Conservation (phyloP, 2,888 invertebrate genomes). For the Exocentrus adspersus region DNA sequence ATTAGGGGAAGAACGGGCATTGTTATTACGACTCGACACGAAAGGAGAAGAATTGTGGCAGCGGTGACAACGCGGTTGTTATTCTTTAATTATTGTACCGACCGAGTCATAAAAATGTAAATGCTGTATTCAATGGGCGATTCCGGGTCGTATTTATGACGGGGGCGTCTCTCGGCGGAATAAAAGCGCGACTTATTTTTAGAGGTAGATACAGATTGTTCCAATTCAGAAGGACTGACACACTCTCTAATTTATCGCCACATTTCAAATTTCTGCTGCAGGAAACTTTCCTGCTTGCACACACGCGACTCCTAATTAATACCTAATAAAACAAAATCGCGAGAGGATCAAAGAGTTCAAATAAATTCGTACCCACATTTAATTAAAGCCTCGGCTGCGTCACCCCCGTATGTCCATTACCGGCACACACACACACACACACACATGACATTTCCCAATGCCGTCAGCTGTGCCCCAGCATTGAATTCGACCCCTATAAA, state of each 20-base stretch:
- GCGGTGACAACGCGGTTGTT: constrained; percentile 15
- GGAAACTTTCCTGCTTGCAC: too few relatives aligned
- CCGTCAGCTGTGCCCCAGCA: constrained; percentile 39
- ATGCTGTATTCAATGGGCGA: constrained; percentile 35
- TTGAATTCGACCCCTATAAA: constrained; percentile 40
- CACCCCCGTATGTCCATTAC: constrained; percentile 12
- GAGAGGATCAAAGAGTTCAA: neutral
- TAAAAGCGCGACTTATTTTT: too few relatives aligned
- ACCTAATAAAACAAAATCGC: neutral
- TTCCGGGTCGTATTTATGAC: constrained; percentile 21
- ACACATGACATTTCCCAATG: constrained; percentile 39
- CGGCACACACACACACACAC: too few relatives aligned
- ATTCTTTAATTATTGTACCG: constrained; percentile 22
- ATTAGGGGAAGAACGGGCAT: constrained; percentile 13
- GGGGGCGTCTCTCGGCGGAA: neutral
- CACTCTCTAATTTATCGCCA: too few relatives aligned
- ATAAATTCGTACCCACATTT: constrained; percentile 8
- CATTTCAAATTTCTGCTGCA: too few relatives aligned
- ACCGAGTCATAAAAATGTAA: constrained; percentile 38
- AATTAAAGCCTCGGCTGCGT: constrained; percentile 3
- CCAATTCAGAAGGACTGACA: too few relatives aligned
- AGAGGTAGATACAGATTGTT: too few relatives aligned
- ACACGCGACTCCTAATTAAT: neutral
- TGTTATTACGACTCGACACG: constrained; percentile 10
- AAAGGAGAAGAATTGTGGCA: constrained; percentile 17